Evolutionary conservation across 2,797 vertebrate genomes (phyloP).

Genomic region (Vultur gryphus): DNA sequence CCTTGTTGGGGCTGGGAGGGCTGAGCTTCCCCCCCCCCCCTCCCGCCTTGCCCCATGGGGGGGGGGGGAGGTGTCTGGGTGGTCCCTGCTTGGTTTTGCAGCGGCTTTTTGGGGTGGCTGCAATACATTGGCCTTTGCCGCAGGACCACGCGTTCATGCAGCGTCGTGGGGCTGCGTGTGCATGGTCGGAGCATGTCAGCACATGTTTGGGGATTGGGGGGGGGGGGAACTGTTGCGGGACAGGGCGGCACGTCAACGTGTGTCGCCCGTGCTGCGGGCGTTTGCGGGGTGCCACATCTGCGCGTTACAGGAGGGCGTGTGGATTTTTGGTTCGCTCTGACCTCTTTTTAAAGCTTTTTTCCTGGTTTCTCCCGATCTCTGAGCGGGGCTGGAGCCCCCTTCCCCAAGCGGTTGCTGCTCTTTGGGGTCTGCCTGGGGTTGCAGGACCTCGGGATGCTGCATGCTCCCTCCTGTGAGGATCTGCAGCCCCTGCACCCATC

Average conservation of each 20-base stretch:
- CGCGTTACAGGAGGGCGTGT: accelerated
- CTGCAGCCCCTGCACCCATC: accelerated
- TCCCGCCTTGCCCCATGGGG: accelerated
- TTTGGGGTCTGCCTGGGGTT: accelerated
- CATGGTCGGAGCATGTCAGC: accelerated
- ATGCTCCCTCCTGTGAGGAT: accelerated
- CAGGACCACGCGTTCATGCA: accelerated
- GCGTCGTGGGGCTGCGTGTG: accelerated
- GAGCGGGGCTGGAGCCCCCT: accelerated
- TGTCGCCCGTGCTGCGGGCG: background rate
- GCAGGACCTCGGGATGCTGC: accelerated
- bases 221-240: background rate
- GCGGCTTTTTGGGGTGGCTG: background rate
- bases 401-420: accelerated
- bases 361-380: accelerated
- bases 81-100: background rate
- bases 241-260: accelerated
- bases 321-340: background rate
- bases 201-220: background rate
- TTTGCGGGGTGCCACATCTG: accelerated
- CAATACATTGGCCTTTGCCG: accelerated
- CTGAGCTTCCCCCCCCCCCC: accelerated
- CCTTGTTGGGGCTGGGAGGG: background rate
- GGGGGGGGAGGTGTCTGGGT: background rate
- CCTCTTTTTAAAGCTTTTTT: background rate